phyloP scores from a whole-genome alignment of 2,113 vertebrate genomes.

The Atrichornis clamosus region DNA sequence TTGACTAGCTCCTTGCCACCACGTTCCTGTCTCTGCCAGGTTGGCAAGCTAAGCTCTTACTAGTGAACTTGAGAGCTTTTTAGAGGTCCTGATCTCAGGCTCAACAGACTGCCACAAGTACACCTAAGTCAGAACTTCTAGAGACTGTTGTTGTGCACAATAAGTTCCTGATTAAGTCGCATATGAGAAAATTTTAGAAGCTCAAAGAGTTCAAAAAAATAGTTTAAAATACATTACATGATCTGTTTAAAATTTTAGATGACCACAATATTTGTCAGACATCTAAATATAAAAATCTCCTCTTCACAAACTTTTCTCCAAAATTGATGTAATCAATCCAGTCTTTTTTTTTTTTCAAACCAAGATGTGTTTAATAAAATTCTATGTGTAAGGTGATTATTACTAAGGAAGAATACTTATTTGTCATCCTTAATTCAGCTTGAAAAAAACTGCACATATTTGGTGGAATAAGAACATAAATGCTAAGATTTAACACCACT shows the following conservation, averaged over 20 bases:
- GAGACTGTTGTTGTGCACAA: not conserved
- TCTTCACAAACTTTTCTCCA: not conserved
- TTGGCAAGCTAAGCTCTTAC: not conserved
- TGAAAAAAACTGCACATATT: not conserved
- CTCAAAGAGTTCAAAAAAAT: not conserved
- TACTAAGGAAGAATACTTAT: not conserved
- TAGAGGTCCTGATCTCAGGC: not conserved
- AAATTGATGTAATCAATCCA: not conserved
- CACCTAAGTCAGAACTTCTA: not conserved
- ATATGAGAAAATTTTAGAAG: not conserved
- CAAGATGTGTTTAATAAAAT: not conserved
- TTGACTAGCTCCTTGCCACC: not conserved
- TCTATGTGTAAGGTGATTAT: not conserved
- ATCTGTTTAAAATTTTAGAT: not conserved
- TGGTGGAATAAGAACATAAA: not conserved
- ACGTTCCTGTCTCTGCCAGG: not conserved
- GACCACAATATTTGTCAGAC: not conserved
- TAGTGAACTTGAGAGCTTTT: not conserved
- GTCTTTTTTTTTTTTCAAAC: not conserved
- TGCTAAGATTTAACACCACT: not conserved
- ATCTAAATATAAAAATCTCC: not conserved
- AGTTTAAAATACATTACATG: not conserved
- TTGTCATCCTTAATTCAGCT: not conserved
- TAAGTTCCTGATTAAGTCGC: not conserved
- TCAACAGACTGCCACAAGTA: not conserved